phyloP scores from a whole-genome alignment of 2,797 vertebrate species.

The Aplochiton taeniatus region DNA sequence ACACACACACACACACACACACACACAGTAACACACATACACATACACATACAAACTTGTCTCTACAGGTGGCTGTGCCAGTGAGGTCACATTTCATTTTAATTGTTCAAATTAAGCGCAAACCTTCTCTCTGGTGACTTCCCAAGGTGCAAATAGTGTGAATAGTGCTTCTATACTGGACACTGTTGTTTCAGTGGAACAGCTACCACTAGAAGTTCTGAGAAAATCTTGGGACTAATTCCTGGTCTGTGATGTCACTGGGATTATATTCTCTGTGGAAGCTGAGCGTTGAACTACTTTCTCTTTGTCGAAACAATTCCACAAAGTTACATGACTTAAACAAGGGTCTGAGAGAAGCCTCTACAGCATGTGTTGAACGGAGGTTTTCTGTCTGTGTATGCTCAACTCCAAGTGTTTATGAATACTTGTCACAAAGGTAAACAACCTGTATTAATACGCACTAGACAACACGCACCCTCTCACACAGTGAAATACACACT shows the following conservation, averaged over 20 bases:
- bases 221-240: slow-evolving; percentile 31
- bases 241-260: slow-evolving; percentile 47
- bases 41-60: background rate
- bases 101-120: too few species aligned
- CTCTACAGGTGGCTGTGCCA: too few species aligned
- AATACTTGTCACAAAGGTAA: slow-evolving; percentile 11
- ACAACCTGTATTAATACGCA: slow-evolving; percentile 3
- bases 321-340: background rate
- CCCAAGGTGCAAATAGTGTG: too few species aligned
- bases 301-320: slow-evolving; percentile 4
- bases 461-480: background rate
- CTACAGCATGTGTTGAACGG: background rate
- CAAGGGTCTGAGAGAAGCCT: background rate
- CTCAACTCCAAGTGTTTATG: slow-evolving; percentile 28
- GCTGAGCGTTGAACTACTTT: background rate
- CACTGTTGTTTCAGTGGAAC: background rate
- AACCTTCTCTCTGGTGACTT: too few species aligned
- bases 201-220: background rate
- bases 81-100: too few species aligned
- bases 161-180: too few species aligned
- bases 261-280: slow-evolving; percentile 51
- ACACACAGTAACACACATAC: background rate
- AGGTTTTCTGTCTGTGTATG: background rate
- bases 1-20: background rate
- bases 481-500: background rate